A percentile compares a stretch with the other conserved stretches of the same genome.
phyloP scores from a whole-genome alignment of 2,113 vertebrate species.

The Pholis gunnellus region DNA sequence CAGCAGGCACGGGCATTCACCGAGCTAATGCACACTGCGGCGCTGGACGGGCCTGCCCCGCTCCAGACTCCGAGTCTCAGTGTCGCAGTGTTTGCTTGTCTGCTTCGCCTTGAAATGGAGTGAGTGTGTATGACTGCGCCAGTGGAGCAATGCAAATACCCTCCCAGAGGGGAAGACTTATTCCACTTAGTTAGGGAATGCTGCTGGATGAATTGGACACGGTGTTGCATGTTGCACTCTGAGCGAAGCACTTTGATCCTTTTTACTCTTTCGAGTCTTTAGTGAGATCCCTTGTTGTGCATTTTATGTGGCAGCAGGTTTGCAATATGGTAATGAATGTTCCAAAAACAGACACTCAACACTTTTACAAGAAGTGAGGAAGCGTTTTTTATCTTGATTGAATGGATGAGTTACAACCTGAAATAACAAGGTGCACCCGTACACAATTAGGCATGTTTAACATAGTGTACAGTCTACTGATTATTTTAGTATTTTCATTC shows the following conservation, averaged over 20 bases:
- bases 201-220: constrained; percentile 20
- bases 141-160: constrained; percentile 56
- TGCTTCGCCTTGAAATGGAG: constrained; percentile 70
- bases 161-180: constrained; percentile 13
- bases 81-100: constrained; percentile 70
- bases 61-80: constrained; percentile 61
- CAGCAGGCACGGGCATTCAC: constrained; percentile 64
- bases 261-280: not conserved
- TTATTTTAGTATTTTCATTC: not conserved
- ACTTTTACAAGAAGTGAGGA: not conserved
- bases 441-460: not conserved
- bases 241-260: constrained; percentile 24
- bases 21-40: constrained; percentile 40
- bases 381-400: not conserved
- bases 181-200: constrained; percentile 9
- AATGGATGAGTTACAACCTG: not conserved
- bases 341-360: not conserved
- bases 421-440: not conserved
- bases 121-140: constrained; percentile 48
- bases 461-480: not conserved
- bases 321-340: not conserved
- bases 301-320: not conserved
- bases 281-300: not conserved
- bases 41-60: constrained; percentile 26
- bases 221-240: constrained; percentile 17